Percentiles rank a stretch among this genome's conserved stretches.
phyloP scores from a whole-genome alignment of 2,888 invertebrate genomes.

The Matsumyia berberina region DNA sequence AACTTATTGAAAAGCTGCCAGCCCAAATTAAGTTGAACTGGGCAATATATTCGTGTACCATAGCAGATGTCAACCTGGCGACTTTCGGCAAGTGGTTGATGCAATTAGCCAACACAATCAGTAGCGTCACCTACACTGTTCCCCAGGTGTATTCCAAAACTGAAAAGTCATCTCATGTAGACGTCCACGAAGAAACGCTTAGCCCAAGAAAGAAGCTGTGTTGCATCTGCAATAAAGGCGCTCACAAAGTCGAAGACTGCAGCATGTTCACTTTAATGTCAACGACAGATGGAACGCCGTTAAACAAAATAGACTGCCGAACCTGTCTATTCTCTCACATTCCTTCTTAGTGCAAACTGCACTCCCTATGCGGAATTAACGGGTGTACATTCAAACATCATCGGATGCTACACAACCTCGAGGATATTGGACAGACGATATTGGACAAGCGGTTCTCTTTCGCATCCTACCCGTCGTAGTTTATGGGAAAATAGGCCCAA shows the following conservation, averaged over 20 bases:
- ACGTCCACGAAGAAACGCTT: background rate
- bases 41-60: background rate
- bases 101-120: conserved; percentile 1
- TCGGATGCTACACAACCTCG: too few species aligned
- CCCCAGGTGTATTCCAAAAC: background rate
- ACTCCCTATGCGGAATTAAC: conserved; percentile 20
- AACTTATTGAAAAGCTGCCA: conserved; percentile 26
- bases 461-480: too few species aligned
- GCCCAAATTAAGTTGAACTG: conserved; percentile 12
- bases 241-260: background rate
- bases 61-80: background rate
- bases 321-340: conserved; percentile 33
- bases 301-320: conserved; percentile 26
- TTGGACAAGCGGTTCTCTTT: background rate
- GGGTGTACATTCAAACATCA: too few species aligned
- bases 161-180: conserved; percentile 31
- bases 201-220: background rate
- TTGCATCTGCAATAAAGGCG: conserved; percentile 2
- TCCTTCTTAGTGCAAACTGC: conserved; percentile 11
- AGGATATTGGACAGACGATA: background rate
- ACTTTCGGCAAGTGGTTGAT: conserved; percentile 20
- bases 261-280: conserved; percentile 2
- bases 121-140: conserved; percentile 13
- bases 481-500: background rate
- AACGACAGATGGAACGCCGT: conserved; percentile 29